Conservation (phyloP, 2,113 vertebrate genomes). For the Jacana jacana region DNA sequence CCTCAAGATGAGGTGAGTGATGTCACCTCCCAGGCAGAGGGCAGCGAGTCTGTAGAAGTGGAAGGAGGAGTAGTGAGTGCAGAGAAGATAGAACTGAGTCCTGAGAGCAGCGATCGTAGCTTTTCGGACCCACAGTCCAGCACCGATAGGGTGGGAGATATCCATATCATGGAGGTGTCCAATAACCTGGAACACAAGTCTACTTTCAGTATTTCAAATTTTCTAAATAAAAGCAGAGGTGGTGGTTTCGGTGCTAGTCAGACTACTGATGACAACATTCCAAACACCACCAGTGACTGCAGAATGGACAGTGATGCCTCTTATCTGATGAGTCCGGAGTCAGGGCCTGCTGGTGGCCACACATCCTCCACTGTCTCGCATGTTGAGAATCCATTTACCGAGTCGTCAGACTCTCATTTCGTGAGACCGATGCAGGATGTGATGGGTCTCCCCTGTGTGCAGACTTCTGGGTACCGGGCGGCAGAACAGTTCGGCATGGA, state of each 20-base stretch:
- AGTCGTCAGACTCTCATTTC: constrained; percentile 85
- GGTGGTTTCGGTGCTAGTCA: constrained; percentile 67
- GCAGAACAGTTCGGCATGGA: constrained; percentile 87
- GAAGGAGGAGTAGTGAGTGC: constrained; percentile 80
- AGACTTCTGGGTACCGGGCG: constrained; percentile 72
- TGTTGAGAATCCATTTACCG: constrained; percentile 76
- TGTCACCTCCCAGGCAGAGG: constrained; percentile 89
- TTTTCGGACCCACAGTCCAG: constrained; percentile 90
- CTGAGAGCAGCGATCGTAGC: constrained; percentile 92
- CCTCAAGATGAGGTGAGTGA: constrained; percentile 90
- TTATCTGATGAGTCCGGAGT: constrained; percentile 85
- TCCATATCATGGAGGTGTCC: constrained; percentile 83
- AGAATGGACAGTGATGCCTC: constrained; percentile 80
- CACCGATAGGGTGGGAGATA: constrained; percentile 81
- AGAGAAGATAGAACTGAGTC: constrained; percentile 94
- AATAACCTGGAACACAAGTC: constrained; percentile 82
- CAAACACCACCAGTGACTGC: constrained; percentile 90
- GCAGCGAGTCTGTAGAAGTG: constrained; percentile 89
- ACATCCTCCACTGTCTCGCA: constrained; percentile 79
- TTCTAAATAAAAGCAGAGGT: constrained; percentile 83
- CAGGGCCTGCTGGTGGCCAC: constrained; percentile 63
- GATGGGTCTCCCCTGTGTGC: constrained; percentile 78
- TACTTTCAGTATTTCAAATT: constrained; percentile 88
- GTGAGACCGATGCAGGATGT: constrained; percentile 86
- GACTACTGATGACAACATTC: constrained; percentile 81